Conservation (phyloP, 2,888 invertebrate species). For the Bhutanitis thaidina region DNA sequence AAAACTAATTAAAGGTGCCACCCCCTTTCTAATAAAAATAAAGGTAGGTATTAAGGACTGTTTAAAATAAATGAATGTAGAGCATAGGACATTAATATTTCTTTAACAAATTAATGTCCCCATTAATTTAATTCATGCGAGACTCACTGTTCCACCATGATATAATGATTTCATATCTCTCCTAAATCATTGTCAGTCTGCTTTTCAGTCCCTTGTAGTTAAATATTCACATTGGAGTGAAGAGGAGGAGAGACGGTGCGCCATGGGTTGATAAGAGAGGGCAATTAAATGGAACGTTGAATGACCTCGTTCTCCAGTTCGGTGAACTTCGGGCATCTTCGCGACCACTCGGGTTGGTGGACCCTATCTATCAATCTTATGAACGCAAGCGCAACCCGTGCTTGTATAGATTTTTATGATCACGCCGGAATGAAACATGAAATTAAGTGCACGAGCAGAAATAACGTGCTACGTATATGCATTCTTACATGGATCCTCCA, state of each 20-base stretch:
- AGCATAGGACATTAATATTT: constrained; percentile 19
- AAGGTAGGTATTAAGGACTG: background rate
- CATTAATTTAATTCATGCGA: constrained; percentile 62
- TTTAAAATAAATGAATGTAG: constrained; percentile 10
- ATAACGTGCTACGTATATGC: background rate
- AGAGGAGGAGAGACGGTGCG: constrained; percentile 37
- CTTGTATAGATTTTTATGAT: constrained; percentile 25
- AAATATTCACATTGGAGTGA: constrained; percentile 54
- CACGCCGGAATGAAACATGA: constrained; percentile 17
- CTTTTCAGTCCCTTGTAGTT: constrained; percentile 51
- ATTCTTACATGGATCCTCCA: no score
- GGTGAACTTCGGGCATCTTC: constrained; percentile 53
- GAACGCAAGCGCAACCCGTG: constrained; percentile 60
- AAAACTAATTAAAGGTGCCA: background rate
- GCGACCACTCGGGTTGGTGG: constrained; percentile 46
- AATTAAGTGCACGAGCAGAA: background rate
- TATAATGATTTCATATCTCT: constrained; percentile 45
- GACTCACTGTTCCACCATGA: constrained; percentile 42
- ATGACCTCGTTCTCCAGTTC: constrained; percentile 54
- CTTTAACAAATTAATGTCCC: constrained; percentile 27
- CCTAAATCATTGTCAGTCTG: constrained; percentile 57
- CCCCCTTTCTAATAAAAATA: background rate
- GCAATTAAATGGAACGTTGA: constrained; percentile 63
- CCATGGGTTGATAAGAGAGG: constrained; percentile 55
- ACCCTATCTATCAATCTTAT: constrained; percentile 61